Evolutionary conservation across 2,888 invertebrate species (phyloP), one percentile per base, ranked within the genome.

Genomic region (Dryocosmus kuriphilus): DNA sequence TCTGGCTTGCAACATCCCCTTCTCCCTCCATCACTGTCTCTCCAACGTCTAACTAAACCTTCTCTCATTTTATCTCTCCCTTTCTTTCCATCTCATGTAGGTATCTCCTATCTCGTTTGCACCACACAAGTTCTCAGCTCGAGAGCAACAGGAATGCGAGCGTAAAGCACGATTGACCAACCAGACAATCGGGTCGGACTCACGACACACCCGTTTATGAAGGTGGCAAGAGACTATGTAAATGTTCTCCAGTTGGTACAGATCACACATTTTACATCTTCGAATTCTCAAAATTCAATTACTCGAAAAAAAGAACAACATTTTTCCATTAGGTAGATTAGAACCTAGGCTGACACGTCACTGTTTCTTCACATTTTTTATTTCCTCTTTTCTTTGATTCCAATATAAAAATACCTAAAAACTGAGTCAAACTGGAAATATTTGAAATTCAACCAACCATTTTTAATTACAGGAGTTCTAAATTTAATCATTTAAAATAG

Each of bases 101-200:
- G n/a, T 75, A 75, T 77, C 75, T 71, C 73, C 76, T 73, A 51
- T 62, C 76, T 78, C 77, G 35, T 78, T 77, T 63, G 84, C 82
- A n/a, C 79, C 85, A 83, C 79, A 83, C 83, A 85, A 84, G 41
- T 14, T 41, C 86, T 82, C 61, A 63, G 32, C 63, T 62, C 62
- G 41, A 27, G 41, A 71, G 71, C 71, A 51, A 84, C 86, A 88
- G 89, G 90, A 90, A 90, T 90, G 90, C 89, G 89, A 89, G 88
- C 88, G 87, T 86, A 82, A 80, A 83, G 82, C 83, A 79, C 85
- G 88, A 88, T 90, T 90, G 89, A 89, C 89, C 84, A 90, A 90
- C 87, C 80, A 74, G 78, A 77, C 75, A 76, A 78, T 77, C 81
- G 74, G 78, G 77, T 73, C 60, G 27, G 79, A 76, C 81, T 81